Percentiles rank a stretch among this genome's conserved stretches.
Evolutionary conservation across 2,113 vertebrate species (phyloP).

Genomic region (Puntigrus tetrazona): DNA sequence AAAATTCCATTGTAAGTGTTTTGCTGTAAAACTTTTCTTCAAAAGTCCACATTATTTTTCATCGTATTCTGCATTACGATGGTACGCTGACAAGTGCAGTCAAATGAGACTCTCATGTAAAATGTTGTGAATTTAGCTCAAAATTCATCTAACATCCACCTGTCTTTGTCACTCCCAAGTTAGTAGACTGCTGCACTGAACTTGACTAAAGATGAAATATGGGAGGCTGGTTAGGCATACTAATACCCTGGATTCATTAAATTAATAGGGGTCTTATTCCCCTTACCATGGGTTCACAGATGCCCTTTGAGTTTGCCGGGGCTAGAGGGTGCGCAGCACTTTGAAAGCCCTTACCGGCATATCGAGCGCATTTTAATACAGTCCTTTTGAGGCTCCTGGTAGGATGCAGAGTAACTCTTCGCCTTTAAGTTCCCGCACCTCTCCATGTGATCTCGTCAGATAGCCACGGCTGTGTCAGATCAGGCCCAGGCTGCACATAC

Average conservation of each 20-base stretch:
- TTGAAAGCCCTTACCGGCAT: slow-evolving; percentile 79
- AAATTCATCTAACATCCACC: slow-evolving; percentile 68
- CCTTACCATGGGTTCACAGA: slow-evolving; percentile 67
- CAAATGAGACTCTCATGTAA: slow-evolving; percentile 54
- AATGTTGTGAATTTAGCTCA: slow-evolving; percentile 55
- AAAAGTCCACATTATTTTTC: background rate
- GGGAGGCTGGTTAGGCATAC: slow-evolving; percentile 72
- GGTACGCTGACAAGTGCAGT: background rate
- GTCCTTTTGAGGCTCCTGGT: slow-evolving; percentile 75
- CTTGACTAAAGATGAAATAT: slow-evolving; percentile 66
- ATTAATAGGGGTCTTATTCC: slow-evolving; percentile 77
- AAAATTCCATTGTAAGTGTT: background rate
- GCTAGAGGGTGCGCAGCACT: slow-evolving; percentile 73
- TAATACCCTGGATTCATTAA: slow-evolving; percentile 80
- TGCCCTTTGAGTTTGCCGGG: slow-evolving; percentile 79
- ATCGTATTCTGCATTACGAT: background rate
- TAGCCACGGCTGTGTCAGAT: slow-evolving; percentile 69
- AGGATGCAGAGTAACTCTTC: slow-evolving; percentile 74
- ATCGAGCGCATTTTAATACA: slow-evolving; percentile 77
- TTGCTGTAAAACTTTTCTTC: background rate
- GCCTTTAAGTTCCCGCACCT: slow-evolving; percentile 75
- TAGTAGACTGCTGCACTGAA: slow-evolving; percentile 70
- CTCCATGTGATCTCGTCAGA: slow-evolving; percentile 74
- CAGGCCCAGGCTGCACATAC: slow-evolving; percentile 58
- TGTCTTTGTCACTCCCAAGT: slow-evolving; percentile 70